Conservation (phyloP, 2,888 invertebrate species). For the Bhutanitis thaidina region DNA sequence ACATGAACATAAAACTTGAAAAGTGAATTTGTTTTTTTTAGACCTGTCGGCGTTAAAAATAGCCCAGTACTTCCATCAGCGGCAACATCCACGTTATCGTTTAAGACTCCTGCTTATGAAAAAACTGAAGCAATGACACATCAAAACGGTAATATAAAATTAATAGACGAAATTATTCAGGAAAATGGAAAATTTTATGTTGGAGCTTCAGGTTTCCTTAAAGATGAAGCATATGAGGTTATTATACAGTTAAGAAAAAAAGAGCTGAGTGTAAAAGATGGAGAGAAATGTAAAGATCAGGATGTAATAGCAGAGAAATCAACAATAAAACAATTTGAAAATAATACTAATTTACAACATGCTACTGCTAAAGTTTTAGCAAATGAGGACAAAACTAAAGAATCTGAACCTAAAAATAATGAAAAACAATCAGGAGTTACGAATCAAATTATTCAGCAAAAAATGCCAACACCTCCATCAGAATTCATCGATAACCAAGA, state of each 20-base stretch:
- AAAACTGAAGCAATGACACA: conserved; percentile 31
- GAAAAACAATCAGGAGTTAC: not conserved
- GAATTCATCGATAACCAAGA: not conserved
- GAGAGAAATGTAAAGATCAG: conserved; percentile 16
- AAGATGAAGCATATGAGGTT: conserved; percentile 66
- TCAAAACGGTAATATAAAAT: conserved; percentile 48
- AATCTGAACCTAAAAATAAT: not conserved
- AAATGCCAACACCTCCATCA: not conserved
- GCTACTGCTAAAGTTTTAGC: not conserved
- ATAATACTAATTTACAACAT: not conserved
- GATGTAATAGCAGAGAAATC: conserved; percentile 1
- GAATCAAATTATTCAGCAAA: not conserved
- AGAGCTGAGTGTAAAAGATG: conserved; percentile 28
- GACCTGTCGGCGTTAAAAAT: no score
- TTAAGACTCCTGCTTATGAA: conserved; percentile 40
- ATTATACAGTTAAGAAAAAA: conserved; percentile 67
- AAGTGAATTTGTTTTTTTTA: no score
- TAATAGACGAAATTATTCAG: conserved; percentile 47
- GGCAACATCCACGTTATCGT: conserved; percentile 47
- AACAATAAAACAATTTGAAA: not conserved
- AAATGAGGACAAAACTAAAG: not conserved
- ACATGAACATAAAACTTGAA: no score
- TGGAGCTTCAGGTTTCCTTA: conserved; percentile 58
- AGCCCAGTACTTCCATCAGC: conserved; percentile 28
- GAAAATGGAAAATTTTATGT: conserved; percentile 63